phyloP scores from a whole-genome alignment of 2,888 invertebrate genomes.

The Tiphia femorata region DNA sequence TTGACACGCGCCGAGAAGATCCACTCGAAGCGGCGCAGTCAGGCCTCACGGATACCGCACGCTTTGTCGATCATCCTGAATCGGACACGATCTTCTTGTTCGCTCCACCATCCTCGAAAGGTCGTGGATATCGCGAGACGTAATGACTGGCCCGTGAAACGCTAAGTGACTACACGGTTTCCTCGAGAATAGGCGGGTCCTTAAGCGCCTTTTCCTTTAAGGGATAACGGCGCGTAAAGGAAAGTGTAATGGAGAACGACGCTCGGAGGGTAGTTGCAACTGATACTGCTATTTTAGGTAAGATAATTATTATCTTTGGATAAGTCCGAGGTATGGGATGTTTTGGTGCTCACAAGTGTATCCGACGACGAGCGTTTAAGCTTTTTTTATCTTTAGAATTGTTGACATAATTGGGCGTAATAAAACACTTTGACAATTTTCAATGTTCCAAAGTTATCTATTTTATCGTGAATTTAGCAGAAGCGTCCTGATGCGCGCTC shows the following conservation, averaged over 20 bases:
- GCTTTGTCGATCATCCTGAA: constrained; percentile 62
- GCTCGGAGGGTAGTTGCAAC: not conserved
- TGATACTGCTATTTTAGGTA: too few species aligned
- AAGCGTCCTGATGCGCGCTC: too few species aligned
- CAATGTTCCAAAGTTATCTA: too few species aligned
- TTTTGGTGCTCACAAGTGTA: too few species aligned
- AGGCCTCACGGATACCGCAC: constrained; percentile 56
- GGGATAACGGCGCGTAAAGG: constrained; percentile 3
- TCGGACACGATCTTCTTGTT: constrained; percentile 41
- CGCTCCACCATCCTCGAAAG: constrained; percentile 37
- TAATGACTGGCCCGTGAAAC: constrained; percentile 58
- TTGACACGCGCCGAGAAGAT: constrained; percentile 65
- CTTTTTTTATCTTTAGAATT: too few species aligned
- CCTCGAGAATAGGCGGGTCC: constrained; percentile 33
- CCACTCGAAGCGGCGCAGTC: constrained; percentile 33
- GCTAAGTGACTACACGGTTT: constrained; percentile 44
- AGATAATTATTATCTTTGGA: not conserved
- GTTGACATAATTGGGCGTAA: too few species aligned
- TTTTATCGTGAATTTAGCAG: too few species aligned
- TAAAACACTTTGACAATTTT: too few species aligned
- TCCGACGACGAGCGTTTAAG: too few species aligned
- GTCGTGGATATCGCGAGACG: constrained; percentile 58
- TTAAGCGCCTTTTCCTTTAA: constrained; percentile 55
- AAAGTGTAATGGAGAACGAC: not conserved
- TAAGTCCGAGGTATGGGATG: not conserved